These are phyloP conservation scores for Leptinotarsa peninsularis DNA, from an alignment of 2,888 invertebrate species.

Conservation along the genomic window DNA sequence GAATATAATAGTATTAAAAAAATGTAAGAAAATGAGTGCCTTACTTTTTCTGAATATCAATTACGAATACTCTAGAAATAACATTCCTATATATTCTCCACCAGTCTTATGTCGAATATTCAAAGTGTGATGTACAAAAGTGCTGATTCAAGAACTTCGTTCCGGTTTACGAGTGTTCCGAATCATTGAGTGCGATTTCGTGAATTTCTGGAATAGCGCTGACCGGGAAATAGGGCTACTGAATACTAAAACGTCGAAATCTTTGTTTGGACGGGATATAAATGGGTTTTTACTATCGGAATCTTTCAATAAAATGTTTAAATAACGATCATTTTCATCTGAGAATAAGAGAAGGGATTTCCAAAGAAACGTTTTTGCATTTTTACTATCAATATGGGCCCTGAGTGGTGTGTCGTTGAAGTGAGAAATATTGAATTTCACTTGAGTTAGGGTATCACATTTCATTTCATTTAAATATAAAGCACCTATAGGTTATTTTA, in stretches of 20 bases:
- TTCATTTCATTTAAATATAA: too few species aligned
- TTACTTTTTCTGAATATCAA: too few species aligned
- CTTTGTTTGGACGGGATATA: conserved; percentile 26
- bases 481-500: too few species aligned
- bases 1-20: too few species aligned
- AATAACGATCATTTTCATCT: conserved; percentile 11
- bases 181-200: conserved; percentile 40
- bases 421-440: too few species aligned
- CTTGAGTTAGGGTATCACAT: too few species aligned
- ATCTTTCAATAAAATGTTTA: conserved; percentile 20
- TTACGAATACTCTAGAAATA: too few species aligned
- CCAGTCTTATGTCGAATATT: conserved; percentile 3
- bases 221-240: conserved; percentile 38
- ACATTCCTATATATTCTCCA: neutral
- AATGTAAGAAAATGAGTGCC: too few species aligned
- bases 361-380: neutral
- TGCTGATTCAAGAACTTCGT: conserved; percentile 37
- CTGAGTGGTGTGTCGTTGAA: neutral
- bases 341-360: conserved; percentile 9
- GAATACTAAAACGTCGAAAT: conserved; percentile 39
- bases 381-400: neutral
- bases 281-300: conserved; percentile 33
- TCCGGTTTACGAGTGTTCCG: conserved; percentile 41
- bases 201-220: conserved; percentile 39
- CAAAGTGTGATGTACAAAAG: conserved; percentile 21